phyloP scores from a whole-genome alignment of 2,888 invertebrate species.

The Trichogramma evanescens region DNA sequence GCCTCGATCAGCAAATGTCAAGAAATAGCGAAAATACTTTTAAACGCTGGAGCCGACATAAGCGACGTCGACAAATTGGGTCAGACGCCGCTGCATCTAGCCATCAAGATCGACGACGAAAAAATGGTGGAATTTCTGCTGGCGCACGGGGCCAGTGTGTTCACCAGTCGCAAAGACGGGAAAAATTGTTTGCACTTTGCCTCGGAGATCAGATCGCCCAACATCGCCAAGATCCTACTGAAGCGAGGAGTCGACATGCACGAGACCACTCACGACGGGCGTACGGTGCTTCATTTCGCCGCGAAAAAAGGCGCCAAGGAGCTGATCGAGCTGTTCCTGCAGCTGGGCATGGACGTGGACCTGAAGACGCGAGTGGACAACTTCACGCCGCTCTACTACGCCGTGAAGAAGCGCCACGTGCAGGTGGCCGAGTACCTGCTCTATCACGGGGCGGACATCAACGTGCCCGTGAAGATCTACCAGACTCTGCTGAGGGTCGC shows the following conservation, averaged over 20 bases:
- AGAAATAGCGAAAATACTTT: constrained; percentile 16
- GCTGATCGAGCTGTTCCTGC: constrained; percentile 17
- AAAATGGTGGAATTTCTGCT: constrained; percentile 19
- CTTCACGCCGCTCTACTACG: constrained; percentile 18
- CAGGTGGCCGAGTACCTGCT: constrained; percentile 17
- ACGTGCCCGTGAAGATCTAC: constrained; percentile 12
- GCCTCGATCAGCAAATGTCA: constrained; percentile 11
- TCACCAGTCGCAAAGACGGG: constrained; percentile 14
- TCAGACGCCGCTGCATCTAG: constrained; percentile 16
- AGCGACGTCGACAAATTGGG: constrained; percentile 16
- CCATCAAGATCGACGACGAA: constrained; percentile 15
- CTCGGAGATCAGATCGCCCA: constrained; percentile 13
- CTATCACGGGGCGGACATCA: constrained; percentile 18
- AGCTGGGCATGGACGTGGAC: constrained; percentile 17
- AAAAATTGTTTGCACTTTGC: constrained; percentile 19
- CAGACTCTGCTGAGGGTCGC: constrained; percentile 18
- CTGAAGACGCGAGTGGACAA: constrained; percentile 12
- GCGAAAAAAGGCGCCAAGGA: constrained; percentile 17
- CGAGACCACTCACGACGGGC: constrained; percentile 8
- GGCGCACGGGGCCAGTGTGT: constrained; percentile 9
- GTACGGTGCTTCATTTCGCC: constrained; percentile 16
- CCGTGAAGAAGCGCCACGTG: constrained; percentile 17
- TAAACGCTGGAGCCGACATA: constrained; percentile 17
- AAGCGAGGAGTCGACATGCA: constrained; percentile 11
- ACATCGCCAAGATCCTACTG: constrained; percentile 13